phyloP scores from a whole-genome alignment of 2,113 vertebrate genomes.

The Numida meleagris region DNA sequence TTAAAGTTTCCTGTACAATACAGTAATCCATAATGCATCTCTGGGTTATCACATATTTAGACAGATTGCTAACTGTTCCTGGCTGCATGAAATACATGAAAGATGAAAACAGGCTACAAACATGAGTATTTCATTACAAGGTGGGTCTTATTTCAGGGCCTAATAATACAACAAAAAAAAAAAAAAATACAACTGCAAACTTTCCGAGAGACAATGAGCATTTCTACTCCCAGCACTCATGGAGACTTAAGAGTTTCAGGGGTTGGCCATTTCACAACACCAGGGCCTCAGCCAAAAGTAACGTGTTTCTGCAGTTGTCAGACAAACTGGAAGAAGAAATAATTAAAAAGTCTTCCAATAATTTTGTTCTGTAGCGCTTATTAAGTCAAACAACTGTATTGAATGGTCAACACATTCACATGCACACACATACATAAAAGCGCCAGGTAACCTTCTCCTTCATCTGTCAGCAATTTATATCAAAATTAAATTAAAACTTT shows the following conservation, averaged over 20 bases:
- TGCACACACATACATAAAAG: accelerated
- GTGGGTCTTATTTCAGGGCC: not conserved
- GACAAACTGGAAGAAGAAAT: accelerated
- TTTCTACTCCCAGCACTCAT: not conserved
- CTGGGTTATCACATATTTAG: not conserved
- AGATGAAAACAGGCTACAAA: not conserved
- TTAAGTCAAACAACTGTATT: not conserved
- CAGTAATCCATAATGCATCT: not conserved
- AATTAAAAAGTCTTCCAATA: not conserved
- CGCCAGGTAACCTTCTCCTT: not conserved
- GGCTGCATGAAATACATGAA: not conserved
- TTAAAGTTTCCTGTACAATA: not conserved
- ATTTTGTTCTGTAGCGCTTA: not conserved
- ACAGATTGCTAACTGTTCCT: not conserved
- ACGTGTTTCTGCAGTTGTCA: not conserved
- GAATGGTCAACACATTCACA: accelerated
- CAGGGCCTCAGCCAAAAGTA: not conserved
- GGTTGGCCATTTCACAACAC: not conserved
- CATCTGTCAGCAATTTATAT: not conserved
- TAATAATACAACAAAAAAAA: not conserved
- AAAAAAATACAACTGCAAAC: not conserved
- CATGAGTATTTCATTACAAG: not conserved
- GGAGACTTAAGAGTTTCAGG: not conserved
- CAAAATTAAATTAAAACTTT: not conserved
- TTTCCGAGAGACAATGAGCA: not conserved